Evolutionary conservation across 2,113 vertebrate species (phyloP).

Genomic region (Etheostoma spectabile): DNA sequence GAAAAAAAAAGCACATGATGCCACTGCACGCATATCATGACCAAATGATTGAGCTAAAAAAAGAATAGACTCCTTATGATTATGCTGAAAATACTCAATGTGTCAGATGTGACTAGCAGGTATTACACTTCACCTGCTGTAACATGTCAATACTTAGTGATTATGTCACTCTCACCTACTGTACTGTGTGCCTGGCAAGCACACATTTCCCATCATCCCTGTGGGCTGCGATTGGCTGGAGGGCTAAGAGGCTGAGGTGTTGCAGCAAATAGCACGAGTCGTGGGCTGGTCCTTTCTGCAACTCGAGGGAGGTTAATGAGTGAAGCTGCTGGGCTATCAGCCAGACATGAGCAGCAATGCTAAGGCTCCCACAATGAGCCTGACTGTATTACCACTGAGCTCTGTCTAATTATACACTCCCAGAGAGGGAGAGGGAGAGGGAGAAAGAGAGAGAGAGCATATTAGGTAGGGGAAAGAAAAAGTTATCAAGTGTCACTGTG

Average conservation of each 20-base stretch:
- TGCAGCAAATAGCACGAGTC: constrained; percentile 76
- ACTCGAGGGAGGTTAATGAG: constrained; percentile 85
- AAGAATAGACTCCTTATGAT: constrained; percentile 51
- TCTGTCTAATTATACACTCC: constrained; percentile 85
- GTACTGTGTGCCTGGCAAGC: constrained; percentile 7
- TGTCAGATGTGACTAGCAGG: constrained; percentile 52
- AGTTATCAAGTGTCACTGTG: constrained; percentile 72
- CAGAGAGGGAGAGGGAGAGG: constrained; percentile 67
- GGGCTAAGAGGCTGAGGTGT: constrained; percentile 66
- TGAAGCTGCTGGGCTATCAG: constrained; percentile 81
- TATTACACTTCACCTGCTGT: constrained; percentile 40
- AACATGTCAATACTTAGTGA: constrained; percentile 36
- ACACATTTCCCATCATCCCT: constrained; percentile 55
- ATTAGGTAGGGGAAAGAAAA: constrained; percentile 63
- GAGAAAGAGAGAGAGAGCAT: constrained; percentile 51
- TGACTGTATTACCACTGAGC: constrained; percentile 84
- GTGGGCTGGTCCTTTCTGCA: constrained; percentile 71
- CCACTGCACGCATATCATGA: constrained; percentile 48
- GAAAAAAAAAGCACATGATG: constrained; percentile 70
- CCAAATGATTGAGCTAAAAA: constrained; percentile 55
- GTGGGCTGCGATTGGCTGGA: constrained; percentile 57
- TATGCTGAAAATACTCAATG: constrained; percentile 32
- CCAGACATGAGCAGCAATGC: constrained; percentile 83
- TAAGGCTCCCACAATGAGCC: constrained; percentile 82
- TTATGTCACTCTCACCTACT: constrained; percentile 52